Base-by-base conservation (phyloP, 2,888 invertebrate genomes). In the Nowickia ferox region DNA sequence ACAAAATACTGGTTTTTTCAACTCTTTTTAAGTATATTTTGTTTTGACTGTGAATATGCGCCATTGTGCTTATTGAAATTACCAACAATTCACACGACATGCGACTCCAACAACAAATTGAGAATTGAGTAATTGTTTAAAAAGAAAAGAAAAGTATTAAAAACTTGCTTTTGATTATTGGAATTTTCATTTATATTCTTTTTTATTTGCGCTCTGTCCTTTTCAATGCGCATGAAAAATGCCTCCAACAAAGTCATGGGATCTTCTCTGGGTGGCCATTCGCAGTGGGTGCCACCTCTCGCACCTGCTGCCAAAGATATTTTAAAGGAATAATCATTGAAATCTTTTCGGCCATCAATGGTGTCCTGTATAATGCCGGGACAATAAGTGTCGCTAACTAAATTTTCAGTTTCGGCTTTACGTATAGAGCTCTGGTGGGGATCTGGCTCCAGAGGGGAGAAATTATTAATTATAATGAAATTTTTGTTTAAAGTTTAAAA, bases 201-300 rank as follows among this genome's bases (percentile, higher is more conserved):
- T 1, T 30, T 13, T n/a, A 77, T n/a, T 44, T 75, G 15, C 3
- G 74, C 68, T 0, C 89, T 88, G 10, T 91, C 91, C 4, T 85
- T 76, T 15, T 89, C 89, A 44, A 91, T 88, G 13, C 91, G 89
- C 42, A 88, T 4, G 9, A 87, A 76, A 9, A 91, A 87, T 0
- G 91, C 91, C 55, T 91, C 91, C n/a, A 91, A 22, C 68, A 91
- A 80, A 1, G 88, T 88, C 10, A 91, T 89, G 10, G 91, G 90
- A 66, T 90, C 91, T 1, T 90, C 59, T 4, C 79, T 78, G 5
- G 79, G 51, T 0, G 30, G 87, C 78, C 82, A 0, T 68, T 30
- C 30, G 30, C 19, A 48, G 44, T 87, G 10, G 0, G 19, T 6
- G n/a, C 68, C 77, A 2, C 55, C 15, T 19, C 11, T 6, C 5